Base-by-base conservation (phyloP, 2,113 vertebrate genomes). In the Pachypanchax playfairii region DNA sequence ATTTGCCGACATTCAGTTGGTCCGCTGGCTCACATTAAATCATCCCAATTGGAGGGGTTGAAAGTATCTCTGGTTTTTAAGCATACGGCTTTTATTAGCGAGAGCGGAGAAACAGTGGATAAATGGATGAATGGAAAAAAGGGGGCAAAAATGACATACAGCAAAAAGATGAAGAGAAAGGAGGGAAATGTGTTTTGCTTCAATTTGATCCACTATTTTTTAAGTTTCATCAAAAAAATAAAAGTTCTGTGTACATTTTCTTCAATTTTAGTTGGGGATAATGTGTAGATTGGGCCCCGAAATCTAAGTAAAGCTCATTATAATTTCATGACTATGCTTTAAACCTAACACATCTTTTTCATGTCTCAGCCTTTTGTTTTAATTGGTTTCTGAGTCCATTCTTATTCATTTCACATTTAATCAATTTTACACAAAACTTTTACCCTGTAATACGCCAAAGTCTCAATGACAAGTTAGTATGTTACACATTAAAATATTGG, bases 51-150 rank as follows among this genome's bases (percentile, higher is more conserved):
- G 21, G 47, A 67, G 66, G 64, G 70, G 53, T 14, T 46, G 76
- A 75, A 41, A 65, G 51, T 50, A 55, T 70, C 38, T 15, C 68
- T 57, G 26, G 22, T 76, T 59, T 74, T 56, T 50, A 68, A 56
- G 76, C 82, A 77, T 73, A 65, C 53, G 38, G 73, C 60, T 84
- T 77, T 70, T 76, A 84, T 86, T 84, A 82, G 49, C 47, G 54
- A 29, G 11, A 18, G 50, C 28, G 3, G 64, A 61, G 65, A 26
- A 52, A 20, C 49, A 44, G 63, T 0, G 25, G 56, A 48, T 29
- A 28, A 49, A 64, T 35, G 33, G 33, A 12, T 35, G 33, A 60
- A 7, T 57, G n/a, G n/a, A 78, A 72, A 58, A 22, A 80, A 63
- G 36, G 39, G 57, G 39, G 54, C 55, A 70, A 43, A 64, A 76